Evolutionary conservation across 2,888 invertebrate genomes (phyloP).

Genomic region (Acutogordius australiensis): DNA sequence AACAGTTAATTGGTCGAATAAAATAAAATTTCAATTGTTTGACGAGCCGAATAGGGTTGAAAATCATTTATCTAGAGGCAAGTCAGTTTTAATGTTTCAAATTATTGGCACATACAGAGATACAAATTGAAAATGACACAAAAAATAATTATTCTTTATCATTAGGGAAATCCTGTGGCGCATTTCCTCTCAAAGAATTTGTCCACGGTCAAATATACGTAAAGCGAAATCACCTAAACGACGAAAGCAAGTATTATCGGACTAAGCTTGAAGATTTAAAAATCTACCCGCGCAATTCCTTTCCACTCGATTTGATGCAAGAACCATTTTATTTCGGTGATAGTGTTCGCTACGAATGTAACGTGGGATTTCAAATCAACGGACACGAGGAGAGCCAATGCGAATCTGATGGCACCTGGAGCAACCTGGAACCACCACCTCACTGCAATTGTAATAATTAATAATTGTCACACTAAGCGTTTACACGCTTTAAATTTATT

Average conservation of each 20-base stretch:
- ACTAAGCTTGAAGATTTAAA: background rate
- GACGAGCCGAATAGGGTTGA: too few species aligned
- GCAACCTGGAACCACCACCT: constrained; percentile 44
- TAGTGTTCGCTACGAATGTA: constrained; percentile 58
- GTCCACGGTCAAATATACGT: constrained; percentile 17
- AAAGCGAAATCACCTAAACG: constrained; percentile 19
- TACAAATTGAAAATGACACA: too few species aligned
- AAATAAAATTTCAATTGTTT: too few species aligned
- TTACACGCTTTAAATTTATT: too few species aligned
- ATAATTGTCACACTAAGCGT: too few species aligned
- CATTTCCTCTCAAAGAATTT: background rate
- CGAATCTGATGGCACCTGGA: constrained; percentile 64
- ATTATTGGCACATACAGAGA: too few species aligned
- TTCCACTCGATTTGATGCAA: too few species aligned
- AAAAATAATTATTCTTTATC: too few species aligned
- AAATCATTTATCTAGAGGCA: too few species aligned
- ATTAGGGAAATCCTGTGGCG: constrained; percentile 3
- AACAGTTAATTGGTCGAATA: too few species aligned
- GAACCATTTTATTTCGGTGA: constrained; percentile 50
- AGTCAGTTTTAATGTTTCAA: too few species aligned
- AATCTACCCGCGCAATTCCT: constrained; percentile 5
- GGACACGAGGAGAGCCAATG: constrained; percentile 58
- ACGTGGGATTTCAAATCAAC: constrained; percentile 68
- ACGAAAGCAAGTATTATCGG: background rate
- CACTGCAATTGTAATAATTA: constrained; percentile 60